Evolutionary conservation across 23 tunicate species (phyloP).

Genomic region (Styela clava): DNA sequence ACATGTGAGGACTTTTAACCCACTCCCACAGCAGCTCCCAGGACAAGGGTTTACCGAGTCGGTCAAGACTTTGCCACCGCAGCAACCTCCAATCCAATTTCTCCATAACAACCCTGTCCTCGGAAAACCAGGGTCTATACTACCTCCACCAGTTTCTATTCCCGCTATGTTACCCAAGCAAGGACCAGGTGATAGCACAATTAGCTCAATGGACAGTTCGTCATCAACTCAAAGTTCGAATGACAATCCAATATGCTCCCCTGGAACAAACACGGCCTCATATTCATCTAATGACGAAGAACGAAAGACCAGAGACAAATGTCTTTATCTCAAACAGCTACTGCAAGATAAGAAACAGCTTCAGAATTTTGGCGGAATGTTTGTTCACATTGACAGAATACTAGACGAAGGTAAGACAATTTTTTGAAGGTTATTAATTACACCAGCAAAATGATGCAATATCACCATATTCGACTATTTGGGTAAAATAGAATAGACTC

Average conservation of each 20-base stretch:
- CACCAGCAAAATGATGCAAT: too few species aligned
- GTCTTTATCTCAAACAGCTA: slow-evolving; percentile 85
- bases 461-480: too few species aligned
- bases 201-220: slow-evolving; percentile 31
- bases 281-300: slow-evolving; percentile 61
- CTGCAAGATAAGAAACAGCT: slow-evolving; percentile 90
- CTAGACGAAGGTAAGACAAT: slow-evolving; percentile 83
- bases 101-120: background rate
- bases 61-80: slow-evolving; percentile 12
- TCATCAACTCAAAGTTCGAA: slow-evolving; percentile 17
- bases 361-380: slow-evolving; percentile 68
- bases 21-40: slow-evolving; percentile 2
- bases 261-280: slow-evolving; percentile 6
- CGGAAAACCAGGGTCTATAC: background rate
- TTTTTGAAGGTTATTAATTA: too few species aligned
- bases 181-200: background rate
- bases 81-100: background rate
- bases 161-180: slow-evolving; percentile 19
- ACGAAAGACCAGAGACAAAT: slow-evolving; percentile 83
- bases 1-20: slow-evolving; percentile 6
- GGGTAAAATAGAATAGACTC: too few species aligned
- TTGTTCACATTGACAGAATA: slow-evolving; percentile 85
- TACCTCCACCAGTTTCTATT: background rate
- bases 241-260: slow-evolving; percentile 7
- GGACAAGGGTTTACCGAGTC: slow-evolving; percentile 16